These are phyloP conservation scores for Borostomias antarcticus DNA, from an alignment of 2,797 vertebrate species.

Conservation along the genomic window DNA sequence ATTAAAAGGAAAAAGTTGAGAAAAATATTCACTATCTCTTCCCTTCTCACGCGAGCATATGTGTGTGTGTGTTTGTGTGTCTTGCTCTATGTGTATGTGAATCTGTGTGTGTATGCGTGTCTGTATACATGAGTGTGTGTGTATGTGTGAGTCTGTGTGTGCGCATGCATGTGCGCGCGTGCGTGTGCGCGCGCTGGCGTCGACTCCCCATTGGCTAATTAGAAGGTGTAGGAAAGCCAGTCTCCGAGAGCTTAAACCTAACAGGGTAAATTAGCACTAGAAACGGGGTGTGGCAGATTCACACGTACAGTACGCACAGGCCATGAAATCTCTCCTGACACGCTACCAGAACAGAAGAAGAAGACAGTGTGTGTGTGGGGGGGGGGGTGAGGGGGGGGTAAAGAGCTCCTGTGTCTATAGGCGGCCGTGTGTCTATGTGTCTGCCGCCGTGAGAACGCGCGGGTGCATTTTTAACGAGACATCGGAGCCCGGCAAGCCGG, in stretches of 20 bases:
- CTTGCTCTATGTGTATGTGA: slow-evolving; percentile 51
- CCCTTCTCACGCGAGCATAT: no score
- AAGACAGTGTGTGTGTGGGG: slow-evolving; percentile 35
- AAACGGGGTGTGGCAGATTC: slow-evolving; percentile 78
- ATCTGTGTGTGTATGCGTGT: slow-evolving; percentile 34
- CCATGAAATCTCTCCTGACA: slow-evolving; percentile 79
- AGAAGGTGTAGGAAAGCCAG: slow-evolving; percentile 77
- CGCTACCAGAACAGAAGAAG: slow-evolving; percentile 52
- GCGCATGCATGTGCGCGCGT: slow-evolving; percentile 25
- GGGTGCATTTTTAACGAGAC: slow-evolving; percentile 24
- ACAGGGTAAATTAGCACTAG: slow-evolving; percentile 83
- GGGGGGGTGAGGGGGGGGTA: slow-evolving; percentile 26
- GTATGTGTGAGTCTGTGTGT: slow-evolving; percentile 34
- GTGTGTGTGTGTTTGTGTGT: slow-evolving; percentile 71
- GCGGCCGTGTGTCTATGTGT: slow-evolving; percentile 33
- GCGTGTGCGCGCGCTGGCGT: slow-evolving; percentile 50
- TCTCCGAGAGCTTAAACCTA: slow-evolving; percentile 80
- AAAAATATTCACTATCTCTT: not conserved
- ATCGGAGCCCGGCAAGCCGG: slow-evolving; percentile 11
- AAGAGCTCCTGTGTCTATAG: slow-evolving; percentile 51
- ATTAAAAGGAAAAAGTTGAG: no score
- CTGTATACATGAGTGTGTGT: slow-evolving; percentile 29
- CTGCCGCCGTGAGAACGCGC: slow-evolving; percentile 29
- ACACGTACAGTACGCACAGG: slow-evolving; percentile 66
- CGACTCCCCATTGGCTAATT: slow-evolving; percentile 83